Base-by-base conservation (phyloP, 2,888 invertebrate species). In the Clusia tigrina region DNA sequence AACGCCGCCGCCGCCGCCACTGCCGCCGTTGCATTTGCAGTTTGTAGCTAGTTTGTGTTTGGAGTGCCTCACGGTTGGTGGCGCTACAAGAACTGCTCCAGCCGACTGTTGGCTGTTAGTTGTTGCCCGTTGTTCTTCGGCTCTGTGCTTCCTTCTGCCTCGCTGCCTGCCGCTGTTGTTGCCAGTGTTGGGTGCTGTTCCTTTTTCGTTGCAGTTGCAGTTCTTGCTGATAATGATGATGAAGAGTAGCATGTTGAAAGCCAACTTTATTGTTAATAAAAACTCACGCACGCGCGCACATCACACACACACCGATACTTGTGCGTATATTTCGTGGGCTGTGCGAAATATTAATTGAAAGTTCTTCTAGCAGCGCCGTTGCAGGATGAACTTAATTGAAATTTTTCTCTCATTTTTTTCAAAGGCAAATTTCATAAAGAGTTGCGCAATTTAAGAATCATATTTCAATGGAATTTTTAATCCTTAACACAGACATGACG, bases 161-260 rank as follows among this genome's bases (percentile, higher is more conserved):
- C 38, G 55, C 2, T 37, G 55, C 18, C 18, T 32, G 37, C 2
- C 37, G 23, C 54, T 55, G 55, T 10, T 55, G 32, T 20, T 56
- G 37, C 10, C 10, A 23, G 22, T 56, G 56, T 51, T n/a, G n/a
- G n/a, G n/a, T n/a, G n/a, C n/a, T 58, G 51, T 24, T 48, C 20
- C 6, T 48, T 20, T 3, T 5, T 22, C 20, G 20, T 15, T 20
- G 9, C 42, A 6, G 15, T 22, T 22, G 5, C 22, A 18, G 20
- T 3, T 20, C n/a, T n/a, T n/a, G 22, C 48, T 63, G 72, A 69
- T 74, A 77, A 74, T 74, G 77, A 77, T 74, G 74, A 74, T 74
- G 74, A 76, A 74, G 78, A 71, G 74, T 72, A 67, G 70, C 67
- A 67, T 67, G 76, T 69, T 74, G 74, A 76, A 74, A 76, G 68